A percentile compares a stretch with the other conserved stretches of the same genome.
Conservation (phyloP, 2,113 vertebrate species). For the Hypomesus transpacificus region DNA sequence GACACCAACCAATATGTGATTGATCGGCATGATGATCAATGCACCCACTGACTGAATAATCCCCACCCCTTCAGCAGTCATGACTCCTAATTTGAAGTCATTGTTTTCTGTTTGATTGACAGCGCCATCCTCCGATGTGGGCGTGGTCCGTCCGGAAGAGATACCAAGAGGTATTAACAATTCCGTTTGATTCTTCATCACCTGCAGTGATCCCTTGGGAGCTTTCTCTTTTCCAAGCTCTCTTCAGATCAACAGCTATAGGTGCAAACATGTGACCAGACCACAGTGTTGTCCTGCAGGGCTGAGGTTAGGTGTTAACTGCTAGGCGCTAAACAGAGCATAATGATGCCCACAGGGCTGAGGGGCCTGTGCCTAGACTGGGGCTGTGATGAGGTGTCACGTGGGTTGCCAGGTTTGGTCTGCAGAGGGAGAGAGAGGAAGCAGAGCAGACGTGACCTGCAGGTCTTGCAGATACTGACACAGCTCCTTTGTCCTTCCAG, state of each 20-base stretch:
- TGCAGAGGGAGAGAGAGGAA: no score
- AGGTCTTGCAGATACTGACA: no score
- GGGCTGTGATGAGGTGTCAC: no score
- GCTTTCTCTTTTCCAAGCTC: background rate
- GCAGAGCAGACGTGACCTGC: no score
- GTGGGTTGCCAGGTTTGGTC: no score
- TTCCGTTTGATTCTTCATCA: no score
- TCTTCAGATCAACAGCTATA: background rate
- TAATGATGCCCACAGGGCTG: no score
- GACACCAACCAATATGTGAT: background rate
- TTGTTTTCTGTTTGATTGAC: background rate
- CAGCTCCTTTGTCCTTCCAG: no score
- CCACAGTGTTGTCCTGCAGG: background rate
- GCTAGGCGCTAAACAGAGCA: background rate
- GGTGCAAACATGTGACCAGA: background rate
- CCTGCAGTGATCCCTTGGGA: background rate
- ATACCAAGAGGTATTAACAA: background rate
- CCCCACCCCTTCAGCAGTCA: no score
- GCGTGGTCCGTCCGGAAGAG: background rate
- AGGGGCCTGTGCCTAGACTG: no score
- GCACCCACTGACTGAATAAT: background rate
- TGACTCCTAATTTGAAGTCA: no score
- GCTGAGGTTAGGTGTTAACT: background rate
- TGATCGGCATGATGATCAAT: slow-evolving; percentile 4
- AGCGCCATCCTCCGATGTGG: background rate